Percentiles rank a stretch among this genome's conserved stretches.
These are phyloP conservation scores for Drosophila yakuba DNA, from an alignment of 1,140 invertebrate species.

Conservation along the genomic window DNA sequence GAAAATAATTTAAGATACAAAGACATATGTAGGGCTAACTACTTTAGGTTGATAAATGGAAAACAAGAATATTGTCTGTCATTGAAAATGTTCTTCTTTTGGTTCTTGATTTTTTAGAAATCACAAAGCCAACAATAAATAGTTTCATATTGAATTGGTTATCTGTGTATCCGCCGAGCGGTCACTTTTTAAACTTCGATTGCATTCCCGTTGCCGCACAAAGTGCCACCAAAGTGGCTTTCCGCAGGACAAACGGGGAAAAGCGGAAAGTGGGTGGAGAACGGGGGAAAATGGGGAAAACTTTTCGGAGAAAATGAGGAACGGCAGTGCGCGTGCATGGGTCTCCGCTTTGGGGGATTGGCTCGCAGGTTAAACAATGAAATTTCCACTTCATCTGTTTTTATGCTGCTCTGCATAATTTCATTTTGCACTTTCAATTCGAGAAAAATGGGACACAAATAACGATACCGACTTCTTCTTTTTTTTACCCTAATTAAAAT, in stretches of 20 bases:
- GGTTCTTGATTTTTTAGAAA: neutral
- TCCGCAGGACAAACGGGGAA: constrained; percentile 32
- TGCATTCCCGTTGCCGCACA: constrained; percentile 20
- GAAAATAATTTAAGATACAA: neutral
- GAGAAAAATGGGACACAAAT: neutral
- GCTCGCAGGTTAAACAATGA: constrained; percentile 78
- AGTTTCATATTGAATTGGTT: too few species aligned
- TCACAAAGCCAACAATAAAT: neutral
- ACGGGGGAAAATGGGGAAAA: neutral
- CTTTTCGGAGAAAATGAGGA: constrained; percentile 8
- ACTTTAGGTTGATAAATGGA: too few species aligned
- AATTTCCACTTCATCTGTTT: constrained; percentile 82
- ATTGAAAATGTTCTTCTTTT: too few species aligned
- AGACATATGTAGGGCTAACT: too few species aligned
- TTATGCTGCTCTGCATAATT: constrained; percentile 82
- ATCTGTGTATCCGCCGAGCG: too few species aligned
- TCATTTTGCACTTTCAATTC: constrained; percentile 79
- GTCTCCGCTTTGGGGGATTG: constrained; percentile 30
- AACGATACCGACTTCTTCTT: neutral
- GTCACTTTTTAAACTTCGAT: neutral
- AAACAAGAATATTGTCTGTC: too few species aligned
- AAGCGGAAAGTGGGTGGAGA: constrained; percentile 3
- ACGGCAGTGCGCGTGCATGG: constrained; percentile 2
- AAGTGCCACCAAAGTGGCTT: constrained; percentile 52
- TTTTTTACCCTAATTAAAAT: neutral